Conservation (phyloP, 1,140 invertebrate genomes). For the Drosophila saltans region DNA sequence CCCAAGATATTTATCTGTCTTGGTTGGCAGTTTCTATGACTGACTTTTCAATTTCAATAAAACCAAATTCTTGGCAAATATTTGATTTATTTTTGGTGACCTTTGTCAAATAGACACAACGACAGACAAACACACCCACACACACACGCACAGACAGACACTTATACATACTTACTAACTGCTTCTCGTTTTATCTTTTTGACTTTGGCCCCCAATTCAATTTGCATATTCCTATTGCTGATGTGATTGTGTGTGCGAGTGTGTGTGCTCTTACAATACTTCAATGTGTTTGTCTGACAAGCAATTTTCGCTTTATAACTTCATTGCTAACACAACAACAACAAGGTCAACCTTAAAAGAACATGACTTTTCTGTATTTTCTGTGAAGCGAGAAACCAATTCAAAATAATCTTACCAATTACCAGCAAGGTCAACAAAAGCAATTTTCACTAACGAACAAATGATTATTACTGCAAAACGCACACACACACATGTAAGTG, state of each 20-base stretch:
- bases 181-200: constrained; percentile 57
- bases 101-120: constrained; percentile 67
- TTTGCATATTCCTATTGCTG: constrained; percentile 47
- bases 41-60: constrained; percentile 76
- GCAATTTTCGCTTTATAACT: constrained; percentile 76
- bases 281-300: constrained; percentile 52
- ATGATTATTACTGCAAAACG: constrained; percentile 78
- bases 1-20: constrained; percentile 56
- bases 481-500: neutral
- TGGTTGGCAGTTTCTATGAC: constrained; percentile 34
- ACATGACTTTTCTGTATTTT: constrained; percentile 19
- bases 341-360: neutral
- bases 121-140: constrained; percentile 16
- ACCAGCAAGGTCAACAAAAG: constrained; percentile 67
- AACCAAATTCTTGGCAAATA: constrained; percentile 69
- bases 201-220: constrained; percentile 63
- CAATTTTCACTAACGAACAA: constrained; percentile 71
- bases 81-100: constrained; percentile 78
- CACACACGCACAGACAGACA: constrained; percentile 11
- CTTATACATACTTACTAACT: constrained; percentile 32
- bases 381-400: constrained; percentile 51
- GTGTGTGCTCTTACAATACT: constrained; percentile 27
- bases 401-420: constrained; percentile 75
- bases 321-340: constrained; percentile 43
- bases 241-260: neutral